Base-by-base conservation (phyloP, 2,797 vertebrate genomes). In the Pteropus rufus region DNA sequence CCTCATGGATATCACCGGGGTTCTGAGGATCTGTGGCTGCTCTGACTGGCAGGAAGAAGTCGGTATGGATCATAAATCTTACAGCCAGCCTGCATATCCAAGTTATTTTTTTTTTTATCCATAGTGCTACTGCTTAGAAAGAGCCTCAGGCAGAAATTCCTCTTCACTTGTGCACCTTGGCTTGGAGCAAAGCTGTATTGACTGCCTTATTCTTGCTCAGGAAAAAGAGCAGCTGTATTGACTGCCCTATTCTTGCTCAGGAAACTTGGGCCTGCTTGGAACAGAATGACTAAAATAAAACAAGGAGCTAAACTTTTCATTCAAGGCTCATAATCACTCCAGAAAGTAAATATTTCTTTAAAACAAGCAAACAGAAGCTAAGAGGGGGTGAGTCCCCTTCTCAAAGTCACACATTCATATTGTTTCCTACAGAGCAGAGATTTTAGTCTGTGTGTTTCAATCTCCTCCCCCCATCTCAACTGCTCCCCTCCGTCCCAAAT, bases 1-100 rank as follows among this genome's bases (percentile, higher is more conserved):
- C 19, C n/a, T 89, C 56, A 46, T 56, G 58, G 84, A 84, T 56
- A 73, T 64, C 88, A 46, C n/a, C 89, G 67, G 18, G 29, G 11
- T 41, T 0, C 24, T 24, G 26, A 7, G 12, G 31, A 14, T 34
- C 70, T 81, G 60, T 23, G 76, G 54, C 62, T 95, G 94, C 88
- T 85, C 96, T 88, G 19, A 36, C 36, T 10, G 67, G 88, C 62
- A 73, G 91, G 87, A 96, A 80, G 75, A 76, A 84, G 88, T 52
- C 84, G 31, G 52, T 36, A n/a, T 7, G 19, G 52, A 81, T 44
- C 46, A 69, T 83, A 77, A 92, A 64, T 81, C 60, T 73, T 24
- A 26, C 0, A 7, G 62, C 44, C 41, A 16, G 15, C 56, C 36
- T 58, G 16, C 56, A 41, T 12, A 31, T 52, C 18, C 62, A 90